Evolutionary conservation across 2,888 invertebrate species (phyloP), one percentile per base, ranked within the genome.

Genomic region (Elegia similella): DNA sequence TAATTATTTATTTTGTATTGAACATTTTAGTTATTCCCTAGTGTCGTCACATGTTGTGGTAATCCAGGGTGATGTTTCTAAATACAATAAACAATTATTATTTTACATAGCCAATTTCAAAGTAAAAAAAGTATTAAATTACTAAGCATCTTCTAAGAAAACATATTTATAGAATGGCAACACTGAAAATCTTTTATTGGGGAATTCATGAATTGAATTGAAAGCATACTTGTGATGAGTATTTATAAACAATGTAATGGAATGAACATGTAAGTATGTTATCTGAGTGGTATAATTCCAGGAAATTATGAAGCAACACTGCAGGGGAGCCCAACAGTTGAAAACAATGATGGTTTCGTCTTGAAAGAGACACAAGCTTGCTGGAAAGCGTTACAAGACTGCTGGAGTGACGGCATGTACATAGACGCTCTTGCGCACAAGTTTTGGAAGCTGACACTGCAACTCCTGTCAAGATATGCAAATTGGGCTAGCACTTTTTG

Each of bases 361-460:
- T 74, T 93, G 56, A 88, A 80, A 68, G 86, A 92, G 60, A 91
- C 91, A n/a, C 63, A 82, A 47, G 82, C 75, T 50, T 90, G 93
- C 66, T 93, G 92, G 93, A 78, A 76, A 47, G 82, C 89, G 3
- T 63, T 92, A 13, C 78, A 82, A 38, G 79, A 83, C 47, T 96
- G 97, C 78, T 98, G 98, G 96, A 90, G 94, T 1, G 93, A 95
- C 15, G 95, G 95, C 32, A 93, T 98, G 7, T 98, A 95, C 80
- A 93, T 99, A 54, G 91, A 94, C 23, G 95, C 96, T 58, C 88
- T 97, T 0, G 94, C 94, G 56, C 95, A 95, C 75, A 95, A 96
- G 77, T 98, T 98, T 86, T 97, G 97, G 94, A 98, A 97, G 84
- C 92, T 98, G 7, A 95, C 95, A 16, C 89, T 98, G 61, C 96